Percentiles rank a stretch among this genome's conserved stretches.
Evolutionary conservation across 1,140 invertebrate genomes (phyloP).

Genomic region (Anastrepha ludens): DNA sequence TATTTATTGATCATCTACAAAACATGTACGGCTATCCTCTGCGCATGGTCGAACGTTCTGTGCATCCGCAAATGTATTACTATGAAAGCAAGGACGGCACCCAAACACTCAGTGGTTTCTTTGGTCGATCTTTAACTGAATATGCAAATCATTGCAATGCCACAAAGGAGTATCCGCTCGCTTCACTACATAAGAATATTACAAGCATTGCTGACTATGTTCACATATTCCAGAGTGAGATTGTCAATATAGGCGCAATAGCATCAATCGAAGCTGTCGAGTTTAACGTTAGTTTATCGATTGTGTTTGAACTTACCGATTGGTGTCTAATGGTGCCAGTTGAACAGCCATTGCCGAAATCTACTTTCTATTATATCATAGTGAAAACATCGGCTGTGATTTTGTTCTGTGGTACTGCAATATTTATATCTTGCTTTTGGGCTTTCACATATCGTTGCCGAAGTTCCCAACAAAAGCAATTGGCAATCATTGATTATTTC

Average conservation of each 20-base stretch:
- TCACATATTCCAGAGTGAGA: too few species aligned
- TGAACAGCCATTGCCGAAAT: too few species aligned
- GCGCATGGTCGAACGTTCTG: background rate
- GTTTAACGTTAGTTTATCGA: too few species aligned
- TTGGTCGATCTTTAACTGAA: background rate
- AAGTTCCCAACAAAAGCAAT: background rate
- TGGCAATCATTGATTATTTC: background rate
- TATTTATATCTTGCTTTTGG: background rate
- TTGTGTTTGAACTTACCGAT: too few species aligned
- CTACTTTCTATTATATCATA: too few species aligned
- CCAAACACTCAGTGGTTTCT: background rate
- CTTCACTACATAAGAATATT: background rate
- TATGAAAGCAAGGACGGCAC: background rate
- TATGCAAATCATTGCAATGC: background rate
- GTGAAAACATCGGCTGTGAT: too few species aligned
- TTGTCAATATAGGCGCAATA: background rate
- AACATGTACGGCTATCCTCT: background rate
- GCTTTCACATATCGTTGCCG: too few species aligned
- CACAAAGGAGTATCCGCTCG: background rate
- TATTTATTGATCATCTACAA: background rate
- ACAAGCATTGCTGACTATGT: background rate
- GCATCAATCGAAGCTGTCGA: too few species aligned
- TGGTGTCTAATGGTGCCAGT: too few species aligned
- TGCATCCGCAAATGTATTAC: background rate
- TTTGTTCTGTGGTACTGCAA: background rate